These are phyloP conservation scores for Hesperophylax magnus DNA, from an alignment of 1,140 invertebrate genomes.

Conservation along the genomic window DNA sequence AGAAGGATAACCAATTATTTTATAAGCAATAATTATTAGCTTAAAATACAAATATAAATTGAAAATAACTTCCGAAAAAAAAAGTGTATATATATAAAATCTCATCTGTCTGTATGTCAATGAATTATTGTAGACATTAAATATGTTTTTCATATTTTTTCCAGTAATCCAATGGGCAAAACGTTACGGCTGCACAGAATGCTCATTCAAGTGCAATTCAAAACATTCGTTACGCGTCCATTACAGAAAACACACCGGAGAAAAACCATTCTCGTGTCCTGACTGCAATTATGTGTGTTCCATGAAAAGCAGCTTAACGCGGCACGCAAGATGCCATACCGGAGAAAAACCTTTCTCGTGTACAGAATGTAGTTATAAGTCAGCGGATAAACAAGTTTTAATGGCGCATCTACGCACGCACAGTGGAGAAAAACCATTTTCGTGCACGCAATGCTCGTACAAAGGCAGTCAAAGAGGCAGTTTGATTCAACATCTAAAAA, in stretches of 20 bases:
- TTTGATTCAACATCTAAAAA: background rate
- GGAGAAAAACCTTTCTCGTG: background rate
- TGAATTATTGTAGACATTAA: no score
- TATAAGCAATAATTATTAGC: no score
- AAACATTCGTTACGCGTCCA: no score
- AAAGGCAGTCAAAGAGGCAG: background rate
- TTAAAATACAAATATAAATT: no score
- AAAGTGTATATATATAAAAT: no score
- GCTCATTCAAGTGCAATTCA: no score
- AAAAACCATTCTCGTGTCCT: slow-evolving; percentile 2
- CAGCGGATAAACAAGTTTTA: background rate
- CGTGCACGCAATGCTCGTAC: background rate
- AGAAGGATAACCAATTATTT: no score
- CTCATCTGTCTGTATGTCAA: no score
- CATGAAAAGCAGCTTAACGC: background rate
- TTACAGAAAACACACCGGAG: background rate
- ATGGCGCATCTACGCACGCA: background rate
- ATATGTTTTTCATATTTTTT: no score
- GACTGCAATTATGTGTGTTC: background rate
- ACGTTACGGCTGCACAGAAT: no score
- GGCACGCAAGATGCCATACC: background rate
- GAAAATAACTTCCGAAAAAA: no score
- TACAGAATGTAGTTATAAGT: background rate
- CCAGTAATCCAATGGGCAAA: no score
- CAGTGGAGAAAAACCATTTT: background rate